A percentile compares a stretch with the other conserved stretches of the same genome.
These are phyloP conservation scores for Musca vetustissima DNA, from an alignment of 1,140 invertebrate genomes.

Conservation along the genomic window DNA sequence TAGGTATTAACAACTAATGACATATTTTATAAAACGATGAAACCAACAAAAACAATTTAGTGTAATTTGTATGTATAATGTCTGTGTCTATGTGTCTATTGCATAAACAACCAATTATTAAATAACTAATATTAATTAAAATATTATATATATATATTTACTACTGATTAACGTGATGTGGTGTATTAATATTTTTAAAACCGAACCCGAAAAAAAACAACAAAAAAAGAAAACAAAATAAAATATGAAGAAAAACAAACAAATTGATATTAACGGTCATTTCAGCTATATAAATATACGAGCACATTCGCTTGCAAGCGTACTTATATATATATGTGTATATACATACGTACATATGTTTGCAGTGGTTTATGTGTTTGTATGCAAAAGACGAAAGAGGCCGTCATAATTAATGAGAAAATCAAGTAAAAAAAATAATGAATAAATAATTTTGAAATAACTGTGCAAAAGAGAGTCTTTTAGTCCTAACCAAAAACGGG, in stretches of 20 bases:
- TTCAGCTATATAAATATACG: conserved; percentile 1
- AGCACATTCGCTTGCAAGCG: background rate
- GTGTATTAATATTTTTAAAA: conserved; percentile 22
- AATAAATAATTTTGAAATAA: conserved; percentile 8
- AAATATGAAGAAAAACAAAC: conserved; percentile 1
- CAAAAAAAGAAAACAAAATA: background rate
- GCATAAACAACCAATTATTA: conserved; percentile 19
- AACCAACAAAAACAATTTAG: background rate
- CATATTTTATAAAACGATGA: background rate
- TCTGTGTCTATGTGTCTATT: conserved; percentile 20
- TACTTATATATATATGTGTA: too few species aligned
- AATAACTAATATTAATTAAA: conserved; percentile 8
- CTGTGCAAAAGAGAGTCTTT: background rate
- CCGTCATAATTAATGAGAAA: too few species aligned
- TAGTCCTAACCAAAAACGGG: too few species aligned
- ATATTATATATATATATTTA: conserved; percentile 15
- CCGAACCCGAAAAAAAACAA: background rate
- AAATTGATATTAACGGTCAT: conserved; percentile 8
- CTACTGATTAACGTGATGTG: conserved; percentile 18
- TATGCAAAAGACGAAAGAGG: background rate
- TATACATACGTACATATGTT: too few species aligned
- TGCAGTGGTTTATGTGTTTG: background rate
- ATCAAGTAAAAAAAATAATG: background rate
- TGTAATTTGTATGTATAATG: conserved; percentile 21
- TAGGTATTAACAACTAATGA: conserved; percentile 4